Evolutionary conservation across 2,797 vertebrate species (phyloP), one percentile per base, ranked within the genome.

Genomic region (Schizopygopsis pylzovi): DNA sequence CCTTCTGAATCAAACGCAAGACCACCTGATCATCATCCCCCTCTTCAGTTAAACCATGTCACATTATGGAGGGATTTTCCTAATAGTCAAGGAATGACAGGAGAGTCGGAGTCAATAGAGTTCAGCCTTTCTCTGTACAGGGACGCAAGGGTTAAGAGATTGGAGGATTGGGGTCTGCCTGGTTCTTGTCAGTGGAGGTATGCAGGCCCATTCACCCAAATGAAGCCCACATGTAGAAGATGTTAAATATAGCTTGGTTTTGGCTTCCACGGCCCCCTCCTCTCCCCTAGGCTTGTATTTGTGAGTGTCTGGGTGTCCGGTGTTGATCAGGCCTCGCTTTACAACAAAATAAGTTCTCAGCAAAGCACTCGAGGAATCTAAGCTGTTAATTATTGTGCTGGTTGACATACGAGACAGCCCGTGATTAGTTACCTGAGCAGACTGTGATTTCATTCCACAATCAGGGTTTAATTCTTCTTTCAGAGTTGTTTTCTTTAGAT

Each of bases 161-260:
- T 52, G 28, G 43, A 77, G 79, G 80, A 33, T 75, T 85, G 75
- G 41, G 85, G 15, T 76, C 90, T 83, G 90, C 67, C 91, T 88
- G 90, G 70, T 67, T 25, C 90, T 87, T 89, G 89, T 92, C 90
- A 91, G 90, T 82, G 88, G 73, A 92, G 88, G 89, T 92, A 94
- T 94, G 93, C 33, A 59, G 90, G 77, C 89, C 85, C 90, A 89
- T 93, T 90, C 88, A 90, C 89, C 89, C 90, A 92, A 95, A 95
- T 92, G 89, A 93, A 94, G 91, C 92, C 93, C 94, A 94, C 93
- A 94, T 94, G 94, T 92, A 91, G 87, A 85, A 88, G 87, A 93
- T 89, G 92, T 93, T 95, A 95, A 95, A 95, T 93, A 93, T 95
- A 95, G 91, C 90, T 47, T 79, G 47, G 87, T 90, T 76, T 87